Percentiles rank a stretch among this genome's conserved stretches.
Evolutionary conservation across 2,888 invertebrate species (phyloP).

Genomic region (Baronia brevicornis): DNA sequence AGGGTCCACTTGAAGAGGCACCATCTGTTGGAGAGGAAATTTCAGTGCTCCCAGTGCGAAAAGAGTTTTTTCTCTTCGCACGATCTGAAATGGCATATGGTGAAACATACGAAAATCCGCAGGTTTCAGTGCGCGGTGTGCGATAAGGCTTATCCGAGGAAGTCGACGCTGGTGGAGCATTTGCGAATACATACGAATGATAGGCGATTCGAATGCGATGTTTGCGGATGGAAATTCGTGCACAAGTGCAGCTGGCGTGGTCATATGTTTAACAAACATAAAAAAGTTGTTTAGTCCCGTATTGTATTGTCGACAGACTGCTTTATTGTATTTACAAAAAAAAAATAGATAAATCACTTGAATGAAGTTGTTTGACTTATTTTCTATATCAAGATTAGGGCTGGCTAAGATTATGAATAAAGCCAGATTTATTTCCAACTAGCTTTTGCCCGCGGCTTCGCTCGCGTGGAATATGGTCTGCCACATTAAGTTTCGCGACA

Average conservation of each 20-base stretch:
- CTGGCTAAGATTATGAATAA: too few relatives aligned
- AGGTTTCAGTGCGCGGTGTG: slow-evolving; percentile 47
- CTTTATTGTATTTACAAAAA: slow-evolving; percentile 28
- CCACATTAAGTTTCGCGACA: too few relatives aligned
- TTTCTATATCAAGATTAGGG: too few relatives aligned
- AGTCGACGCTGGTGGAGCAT: slow-evolving; percentile 26
- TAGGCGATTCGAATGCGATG: slow-evolving; percentile 24
- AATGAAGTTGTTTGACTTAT: too few relatives aligned
- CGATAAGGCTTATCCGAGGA: slow-evolving; percentile 28
- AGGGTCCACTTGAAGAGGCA: slow-evolving; percentile 12
- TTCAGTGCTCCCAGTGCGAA: slow-evolving; percentile 20
- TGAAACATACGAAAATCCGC: slow-evolving; percentile 43
- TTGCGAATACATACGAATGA: slow-evolving; percentile 25
- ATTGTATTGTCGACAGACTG: slow-evolving; percentile 27
- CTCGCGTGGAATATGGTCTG: too few relatives aligned
- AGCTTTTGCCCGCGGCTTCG: too few relatives aligned
- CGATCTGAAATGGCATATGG: slow-evolving; percentile 39
- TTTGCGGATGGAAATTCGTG: slow-evolving; percentile 26
- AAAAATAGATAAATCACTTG: too few relatives aligned
- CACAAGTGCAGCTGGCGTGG: slow-evolving; percentile 27
- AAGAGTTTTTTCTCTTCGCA: slow-evolving; percentile 35
- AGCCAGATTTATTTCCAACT: too few relatives aligned
- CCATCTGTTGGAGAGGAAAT: slow-evolving; percentile 16
- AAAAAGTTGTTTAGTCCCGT: slow-evolving; percentile 26
- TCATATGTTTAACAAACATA: slow-evolving; percentile 33